Base-by-base conservation (phyloP, 2,797 vertebrate species). In the Bothrops alternatus region DNA sequence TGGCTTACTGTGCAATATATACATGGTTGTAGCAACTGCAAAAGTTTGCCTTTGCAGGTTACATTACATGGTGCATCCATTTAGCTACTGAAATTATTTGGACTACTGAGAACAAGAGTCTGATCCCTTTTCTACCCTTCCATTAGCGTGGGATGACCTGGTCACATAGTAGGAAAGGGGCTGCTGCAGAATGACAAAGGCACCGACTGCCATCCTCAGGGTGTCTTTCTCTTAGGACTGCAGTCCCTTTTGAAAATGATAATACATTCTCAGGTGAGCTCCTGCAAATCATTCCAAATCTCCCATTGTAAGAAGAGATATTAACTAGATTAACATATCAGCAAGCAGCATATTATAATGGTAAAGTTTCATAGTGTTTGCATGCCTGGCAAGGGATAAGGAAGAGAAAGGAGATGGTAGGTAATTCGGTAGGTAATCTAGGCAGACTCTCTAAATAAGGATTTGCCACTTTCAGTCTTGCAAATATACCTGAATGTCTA, bases 401-500 rank as follows among this genome's bases (percentile, higher is more conserved):
- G 55, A 87, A 56, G 26, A 28, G 57, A 56, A 47, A 87, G 20
- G 37, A 58, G 26, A 10, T 50, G 53, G 12, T 5, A 73, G 20
- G 0, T 0, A 2, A 61, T 55, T 61, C 10, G 4, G 28, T 28
- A 2, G 91, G 53, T 26, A 26, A 61, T 25, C 91, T 55, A 53
- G 56, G 18, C 0, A 61, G 65, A n/a, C n/a, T 16, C 12, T 50
- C n/a, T 90, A 20, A n/a, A 53, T 92, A 1, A 0, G 0, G 88
- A 89, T 60, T 61, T 56, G 3, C 42, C 0, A 0, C 93, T 93
- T 89, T 86, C 0, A 0, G 93, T 96, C 93, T 94, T 90, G 88
- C 0, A 0, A 86, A 96, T 96, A 95, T 93, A 96, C 73, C 57
- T 93, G 50, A 91, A 92, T 96, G 96, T 93, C 94, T 93, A 3